Conservation (phyloP, 2,888 invertebrate genomes). For the Sinodicranocentrus sp. region DNA sequence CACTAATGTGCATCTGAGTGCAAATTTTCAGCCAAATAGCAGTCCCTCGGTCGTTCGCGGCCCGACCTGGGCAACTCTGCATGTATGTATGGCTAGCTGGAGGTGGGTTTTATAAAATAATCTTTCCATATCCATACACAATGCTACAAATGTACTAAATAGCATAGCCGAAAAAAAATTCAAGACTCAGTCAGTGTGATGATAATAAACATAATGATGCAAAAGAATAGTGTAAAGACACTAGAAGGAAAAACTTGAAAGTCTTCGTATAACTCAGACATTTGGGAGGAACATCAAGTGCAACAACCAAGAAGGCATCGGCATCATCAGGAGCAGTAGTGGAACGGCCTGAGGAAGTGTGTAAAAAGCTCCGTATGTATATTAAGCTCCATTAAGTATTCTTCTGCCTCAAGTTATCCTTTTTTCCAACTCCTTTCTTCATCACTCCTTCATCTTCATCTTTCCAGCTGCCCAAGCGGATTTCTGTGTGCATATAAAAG, state of each 20-base stretch:
- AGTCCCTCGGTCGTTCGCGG: no score
- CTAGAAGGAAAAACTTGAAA: background rate
- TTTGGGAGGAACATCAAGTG: constrained; percentile 1
- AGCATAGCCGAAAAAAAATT: no score
- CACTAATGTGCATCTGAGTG: no score
- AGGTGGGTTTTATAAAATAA: no score
- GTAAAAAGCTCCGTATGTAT: constrained; percentile 39
- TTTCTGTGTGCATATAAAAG: constrained; percentile 28
- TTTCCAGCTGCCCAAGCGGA: constrained; percentile 24
- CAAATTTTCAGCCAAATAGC: no score
- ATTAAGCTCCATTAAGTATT: constrained; percentile 45
- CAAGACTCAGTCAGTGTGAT: background rate
- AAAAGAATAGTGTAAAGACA: background rate
- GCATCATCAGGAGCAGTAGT: constrained; percentile 8
- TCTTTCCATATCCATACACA: no score
- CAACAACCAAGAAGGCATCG: constrained; percentile 36
- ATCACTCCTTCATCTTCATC: constrained; percentile 4
- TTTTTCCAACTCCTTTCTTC: constrained; percentile 21
- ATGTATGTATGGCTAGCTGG: no score
- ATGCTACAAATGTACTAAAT: background rate
- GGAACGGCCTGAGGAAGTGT: constrained; percentile 47
- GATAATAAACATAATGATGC: constrained; percentile 13
- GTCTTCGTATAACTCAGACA: no score
- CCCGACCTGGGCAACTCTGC: no score
- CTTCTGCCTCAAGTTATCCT: constrained; percentile 37